phyloP scores from a whole-genome alignment of 2,113 vertebrate genomes.

The Perognathus longimembris region DNA sequence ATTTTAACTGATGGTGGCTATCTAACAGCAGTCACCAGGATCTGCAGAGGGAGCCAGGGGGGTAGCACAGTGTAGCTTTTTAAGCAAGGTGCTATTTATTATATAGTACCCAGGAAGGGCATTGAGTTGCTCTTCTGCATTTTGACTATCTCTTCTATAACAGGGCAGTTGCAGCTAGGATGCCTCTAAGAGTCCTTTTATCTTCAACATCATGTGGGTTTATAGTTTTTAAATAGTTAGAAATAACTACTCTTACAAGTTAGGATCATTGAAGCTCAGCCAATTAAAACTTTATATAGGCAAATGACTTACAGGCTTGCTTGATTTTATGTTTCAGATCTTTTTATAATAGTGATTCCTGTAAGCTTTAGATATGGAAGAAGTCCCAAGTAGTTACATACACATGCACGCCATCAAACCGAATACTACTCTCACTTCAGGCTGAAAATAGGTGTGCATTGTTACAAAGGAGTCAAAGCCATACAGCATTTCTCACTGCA shows the following conservation, averaged over 20 bases:
- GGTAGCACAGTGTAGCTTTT: not conserved
- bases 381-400: not conserved
- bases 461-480: conserved; percentile 27
- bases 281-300: not conserved
- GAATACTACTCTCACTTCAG: not conserved
- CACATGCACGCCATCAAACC: not conserved
- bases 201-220: not conserved
- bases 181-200: not conserved
- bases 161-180: not conserved
- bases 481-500: not conserved
- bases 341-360: not conserved
- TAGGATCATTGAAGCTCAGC: not conserved
- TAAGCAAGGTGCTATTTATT: not conserved
- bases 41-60: not conserved
- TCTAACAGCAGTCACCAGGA: not conserved
- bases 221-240: not conserved
- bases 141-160: not conserved
- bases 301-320: not conserved
- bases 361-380: not conserved
- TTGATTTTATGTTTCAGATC: conserved; percentile 4
- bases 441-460: not conserved
- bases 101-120: not conserved
- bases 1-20: not conserved
- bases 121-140: not conserved
- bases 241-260: not conserved